Conservation (phyloP, 2,797 vertebrate species). For the Phylloscopus collybita region DNA sequence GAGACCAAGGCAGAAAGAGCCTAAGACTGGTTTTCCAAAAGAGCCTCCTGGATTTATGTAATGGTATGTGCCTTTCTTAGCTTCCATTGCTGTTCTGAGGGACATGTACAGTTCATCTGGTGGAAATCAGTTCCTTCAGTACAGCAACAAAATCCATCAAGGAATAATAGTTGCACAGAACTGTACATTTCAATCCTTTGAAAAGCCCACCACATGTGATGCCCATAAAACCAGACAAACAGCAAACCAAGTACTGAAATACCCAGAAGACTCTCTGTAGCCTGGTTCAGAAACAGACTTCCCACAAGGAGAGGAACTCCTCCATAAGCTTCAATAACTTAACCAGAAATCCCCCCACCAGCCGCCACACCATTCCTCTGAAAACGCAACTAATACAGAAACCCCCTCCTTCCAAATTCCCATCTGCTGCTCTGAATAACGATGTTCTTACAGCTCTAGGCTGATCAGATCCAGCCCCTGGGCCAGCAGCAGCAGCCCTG, state of each 20-base stretch:
- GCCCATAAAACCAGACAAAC: neutral
- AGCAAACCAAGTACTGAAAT: neutral
- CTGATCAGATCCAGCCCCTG: neutral
- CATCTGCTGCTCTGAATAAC: neutral
- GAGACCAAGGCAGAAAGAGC: neutral
- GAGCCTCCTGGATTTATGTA: neutral
- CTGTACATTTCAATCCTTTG: neutral
- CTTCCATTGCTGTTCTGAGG: neutral
- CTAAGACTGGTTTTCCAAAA: neutral
- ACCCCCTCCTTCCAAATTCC: neutral
- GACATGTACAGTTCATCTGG: neutral
- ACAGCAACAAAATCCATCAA: neutral
- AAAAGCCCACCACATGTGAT: neutral
- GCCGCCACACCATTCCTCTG: neutral
- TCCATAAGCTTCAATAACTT: neutral
- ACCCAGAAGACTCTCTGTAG: neutral
- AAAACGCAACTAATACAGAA: neutral
- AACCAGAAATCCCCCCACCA: neutral
- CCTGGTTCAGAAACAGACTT: conserved; percentile 14
- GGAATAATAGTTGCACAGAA: neutral
- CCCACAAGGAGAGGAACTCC: neutral
- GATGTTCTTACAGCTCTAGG: neutral
- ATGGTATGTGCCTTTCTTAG: neutral
- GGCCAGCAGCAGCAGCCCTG: neutral
- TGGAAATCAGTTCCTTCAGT: neutral